A percentile compares a stretch with the other conserved stretches of the same genome.
These are phyloP conservation scores for Scaeva pyrastri DNA, from an alignment of 2,888 invertebrate species.

Conservation along the genomic window DNA sequence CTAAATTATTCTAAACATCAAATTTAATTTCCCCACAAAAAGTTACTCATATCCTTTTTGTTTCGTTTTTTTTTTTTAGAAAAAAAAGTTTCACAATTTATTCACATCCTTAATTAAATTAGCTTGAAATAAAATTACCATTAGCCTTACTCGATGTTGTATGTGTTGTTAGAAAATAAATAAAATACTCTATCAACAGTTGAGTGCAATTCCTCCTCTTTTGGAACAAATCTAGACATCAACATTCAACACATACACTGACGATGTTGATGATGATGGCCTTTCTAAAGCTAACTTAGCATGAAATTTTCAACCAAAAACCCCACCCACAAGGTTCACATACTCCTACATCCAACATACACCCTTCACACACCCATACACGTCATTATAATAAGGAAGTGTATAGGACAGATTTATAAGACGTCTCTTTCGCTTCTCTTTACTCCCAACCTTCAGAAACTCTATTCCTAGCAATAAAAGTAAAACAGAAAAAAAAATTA, in stretches of 20 bases:
- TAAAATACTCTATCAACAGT: slow-evolving; percentile 26
- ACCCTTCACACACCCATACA: slow-evolving; percentile 47
- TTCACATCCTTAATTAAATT: slow-evolving; percentile 72
- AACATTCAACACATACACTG: slow-evolving; percentile 15
- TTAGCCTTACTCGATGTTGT: slow-evolving; percentile 39
- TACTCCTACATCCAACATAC: too few species aligned
- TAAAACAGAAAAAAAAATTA: slow-evolving; percentile 37
- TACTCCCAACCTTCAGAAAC: not conserved
- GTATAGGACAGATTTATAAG: slow-evolving; percentile 40
- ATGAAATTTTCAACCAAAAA: slow-evolving; percentile 47
- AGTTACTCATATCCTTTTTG: slow-evolving; percentile 36
- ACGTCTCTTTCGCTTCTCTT: slow-evolving; percentile 26
- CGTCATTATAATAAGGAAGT: slow-evolving; percentile 3
- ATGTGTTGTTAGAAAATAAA: slow-evolving; percentile 34
- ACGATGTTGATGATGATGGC: not conserved
- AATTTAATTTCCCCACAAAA: not conserved
- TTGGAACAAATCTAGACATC: slow-evolving; percentile 5
- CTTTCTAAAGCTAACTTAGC: slow-evolving; percentile 53
- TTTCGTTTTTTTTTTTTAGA: too few species aligned
- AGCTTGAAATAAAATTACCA: slow-evolving; percentile 67
- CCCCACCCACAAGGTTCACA: too few species aligned
- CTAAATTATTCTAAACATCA: not conserved
- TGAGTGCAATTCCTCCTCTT: not conserved
- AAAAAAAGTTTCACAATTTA: slow-evolving; percentile 56
- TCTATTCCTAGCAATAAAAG: not conserved